Evolutionary conservation across 2,113 vertebrate species (phyloP).

Genomic region (Neomonachus schauinslandi): DNA sequence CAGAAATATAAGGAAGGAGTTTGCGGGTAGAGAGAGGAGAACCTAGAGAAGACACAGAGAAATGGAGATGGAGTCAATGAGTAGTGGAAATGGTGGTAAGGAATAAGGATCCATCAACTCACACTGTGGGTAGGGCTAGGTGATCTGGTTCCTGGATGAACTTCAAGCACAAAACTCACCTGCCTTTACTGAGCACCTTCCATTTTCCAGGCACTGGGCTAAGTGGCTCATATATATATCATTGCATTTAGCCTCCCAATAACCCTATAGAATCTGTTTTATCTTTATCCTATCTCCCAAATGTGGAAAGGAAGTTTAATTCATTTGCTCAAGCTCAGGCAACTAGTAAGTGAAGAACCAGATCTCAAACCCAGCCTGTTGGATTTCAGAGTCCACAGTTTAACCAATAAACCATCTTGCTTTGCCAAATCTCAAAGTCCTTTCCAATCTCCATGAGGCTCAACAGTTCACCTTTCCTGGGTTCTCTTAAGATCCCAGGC

Average conservation of each 20-base stretch:
- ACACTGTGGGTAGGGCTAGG: neutral
- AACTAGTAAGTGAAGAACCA: neutral
- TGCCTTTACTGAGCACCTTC: neutral
- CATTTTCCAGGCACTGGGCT: neutral
- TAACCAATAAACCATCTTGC: neutral
- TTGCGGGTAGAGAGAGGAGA: neutral
- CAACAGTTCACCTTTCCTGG: neutral
- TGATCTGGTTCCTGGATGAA: neutral
- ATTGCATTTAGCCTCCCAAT: neutral
- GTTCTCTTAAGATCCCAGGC: neutral
- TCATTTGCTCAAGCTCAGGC: neutral
- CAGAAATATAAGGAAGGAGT: neutral
- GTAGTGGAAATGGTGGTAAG: neutral
- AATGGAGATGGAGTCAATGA: neutral
- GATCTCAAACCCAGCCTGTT: too few relatives aligned
- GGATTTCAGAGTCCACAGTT: neutral
- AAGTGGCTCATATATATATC: neutral
- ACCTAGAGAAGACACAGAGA: neutral
- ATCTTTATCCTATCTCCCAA: neutral
- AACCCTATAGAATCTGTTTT: neutral
- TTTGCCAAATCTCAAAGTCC: neutral
- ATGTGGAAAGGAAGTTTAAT: neutral
- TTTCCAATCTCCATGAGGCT: neutral
- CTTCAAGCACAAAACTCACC: neutral
- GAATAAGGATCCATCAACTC: fast-evolving